Evolutionary conservation across 2,113 vertebrate genomes (phyloP).

Genomic region (Parus major): DNA sequence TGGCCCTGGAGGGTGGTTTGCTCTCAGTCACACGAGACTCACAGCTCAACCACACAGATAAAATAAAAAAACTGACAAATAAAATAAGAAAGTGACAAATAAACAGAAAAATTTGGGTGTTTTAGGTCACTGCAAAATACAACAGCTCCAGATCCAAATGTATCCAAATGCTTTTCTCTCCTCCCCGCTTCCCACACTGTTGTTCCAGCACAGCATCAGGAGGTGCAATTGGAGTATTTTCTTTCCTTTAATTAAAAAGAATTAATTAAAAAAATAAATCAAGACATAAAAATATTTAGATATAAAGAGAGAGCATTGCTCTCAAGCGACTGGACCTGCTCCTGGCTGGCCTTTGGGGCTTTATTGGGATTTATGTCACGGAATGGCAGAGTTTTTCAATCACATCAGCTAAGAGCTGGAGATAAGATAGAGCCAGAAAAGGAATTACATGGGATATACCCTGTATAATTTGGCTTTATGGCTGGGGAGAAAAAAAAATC

Average conservation of each 20-base stretch:
- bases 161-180: neutral
- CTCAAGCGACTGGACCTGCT: neutral
- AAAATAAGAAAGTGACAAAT: neutral
- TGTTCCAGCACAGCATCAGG: neutral
- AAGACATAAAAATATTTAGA: accelerated
- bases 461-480: conserved; percentile 17
- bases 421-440: conserved; percentile 28
- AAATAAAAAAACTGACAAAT: neutral
- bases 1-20: neutral
- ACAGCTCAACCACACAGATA: accelerated
- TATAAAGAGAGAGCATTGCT: neutral
- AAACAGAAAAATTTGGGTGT: neutral
- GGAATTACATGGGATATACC: conserved; percentile 50
- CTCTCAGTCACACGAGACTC: neutral
- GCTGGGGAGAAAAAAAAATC: neutral
- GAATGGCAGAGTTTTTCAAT: conserved; percentile 45
- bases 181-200: neutral
- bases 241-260: neutral
- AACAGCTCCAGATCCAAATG: neutral
- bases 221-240: neutral
- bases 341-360: neutral
- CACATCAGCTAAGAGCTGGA: conserved; percentile 30
- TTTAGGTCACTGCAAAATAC: neutral
- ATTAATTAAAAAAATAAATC: neutral
- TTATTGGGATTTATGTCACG: conserved; percentile 27